Evolutionary conservation across 2,888 invertebrate species (phyloP).

Genomic region (Amphimallon solstitiale): DNA sequence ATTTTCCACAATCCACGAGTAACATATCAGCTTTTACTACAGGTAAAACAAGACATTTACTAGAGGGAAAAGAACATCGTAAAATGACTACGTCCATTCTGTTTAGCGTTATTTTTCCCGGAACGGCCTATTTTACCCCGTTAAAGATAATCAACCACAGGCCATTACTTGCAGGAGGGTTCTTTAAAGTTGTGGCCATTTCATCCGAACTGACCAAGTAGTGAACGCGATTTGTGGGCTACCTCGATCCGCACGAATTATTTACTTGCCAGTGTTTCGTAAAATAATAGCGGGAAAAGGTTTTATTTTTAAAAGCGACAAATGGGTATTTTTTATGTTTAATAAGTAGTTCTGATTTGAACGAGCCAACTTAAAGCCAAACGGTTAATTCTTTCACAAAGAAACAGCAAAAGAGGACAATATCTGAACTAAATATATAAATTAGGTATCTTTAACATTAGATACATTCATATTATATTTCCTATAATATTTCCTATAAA

Average conservation of each 20-base stretch:
- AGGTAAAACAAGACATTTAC: conserved; percentile 21
- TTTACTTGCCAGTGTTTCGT: not conserved
- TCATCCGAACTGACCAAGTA: conserved; percentile 19
- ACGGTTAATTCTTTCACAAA: no score
- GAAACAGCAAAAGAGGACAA: no score
- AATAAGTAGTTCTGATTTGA: not conserved
- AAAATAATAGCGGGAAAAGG: conserved; percentile 5
- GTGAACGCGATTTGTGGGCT: conserved; percentile 22
- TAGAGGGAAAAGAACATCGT: conserved; percentile 17
- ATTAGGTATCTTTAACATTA: no score
- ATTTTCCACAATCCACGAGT: conserved; percentile 1
- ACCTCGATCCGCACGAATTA: not conserved
- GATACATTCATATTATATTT: no score
- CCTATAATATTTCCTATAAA: no score
- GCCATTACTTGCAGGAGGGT: conserved; percentile 15
- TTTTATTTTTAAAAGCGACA: not conserved
- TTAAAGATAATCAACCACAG: conserved; percentile 14
- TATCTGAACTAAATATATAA: no score
- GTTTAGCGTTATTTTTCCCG: conserved; percentile 15
- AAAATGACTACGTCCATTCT: conserved; percentile 27
- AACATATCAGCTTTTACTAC: not conserved
- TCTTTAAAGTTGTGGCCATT: conserved; percentile 16
- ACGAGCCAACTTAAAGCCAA: not conserved
- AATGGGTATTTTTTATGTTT: not conserved
- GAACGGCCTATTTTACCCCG: conserved; percentile 23